Evolutionary conservation across 2,888 invertebrate genomes (phyloP).

Genomic region (Labia minor): DNA sequence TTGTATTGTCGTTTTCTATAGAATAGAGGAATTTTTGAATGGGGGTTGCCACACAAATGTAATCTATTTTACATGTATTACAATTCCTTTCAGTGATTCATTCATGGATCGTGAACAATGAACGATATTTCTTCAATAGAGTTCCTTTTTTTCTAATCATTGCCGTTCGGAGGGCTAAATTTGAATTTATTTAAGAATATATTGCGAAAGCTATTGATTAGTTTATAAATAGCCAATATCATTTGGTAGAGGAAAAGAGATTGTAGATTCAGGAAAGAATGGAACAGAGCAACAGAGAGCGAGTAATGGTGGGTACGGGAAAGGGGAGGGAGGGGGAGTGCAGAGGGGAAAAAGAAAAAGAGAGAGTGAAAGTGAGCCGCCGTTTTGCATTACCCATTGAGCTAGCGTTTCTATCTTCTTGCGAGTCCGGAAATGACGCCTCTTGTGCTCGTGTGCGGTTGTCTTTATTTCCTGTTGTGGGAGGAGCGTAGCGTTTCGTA

Average conservation of each 20-base stretch:
- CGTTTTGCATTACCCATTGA: background rate
- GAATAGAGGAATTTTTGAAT: too few species aligned
- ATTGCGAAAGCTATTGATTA: background rate
- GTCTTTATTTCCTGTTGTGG: background rate
- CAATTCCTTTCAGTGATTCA: too few species aligned
- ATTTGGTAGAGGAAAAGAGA: background rate
- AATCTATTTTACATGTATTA: too few species aligned
- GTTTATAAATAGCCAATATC: background rate
- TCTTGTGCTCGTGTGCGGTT: background rate
- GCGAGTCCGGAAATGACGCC: background rate
- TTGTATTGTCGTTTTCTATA: too few species aligned
- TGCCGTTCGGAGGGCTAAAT: too few species aligned
- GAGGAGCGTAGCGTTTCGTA: background rate
- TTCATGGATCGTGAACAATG: too few species aligned
- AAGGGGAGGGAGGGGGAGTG: background rate
- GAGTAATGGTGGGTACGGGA: too few species aligned
- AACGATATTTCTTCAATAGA: too few species aligned
- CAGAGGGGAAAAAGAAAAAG: background rate
- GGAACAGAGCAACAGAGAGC: too few species aligned
- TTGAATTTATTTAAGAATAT: too few species aligned
- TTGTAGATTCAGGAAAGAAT: background rate
- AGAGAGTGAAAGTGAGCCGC: background rate
- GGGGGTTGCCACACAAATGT: too few species aligned
- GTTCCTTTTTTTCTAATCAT: too few species aligned
- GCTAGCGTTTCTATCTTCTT: background rate